Base-by-base conservation (phyloP, 2,113 vertebrate species). In the Zosterops lateralis region DNA sequence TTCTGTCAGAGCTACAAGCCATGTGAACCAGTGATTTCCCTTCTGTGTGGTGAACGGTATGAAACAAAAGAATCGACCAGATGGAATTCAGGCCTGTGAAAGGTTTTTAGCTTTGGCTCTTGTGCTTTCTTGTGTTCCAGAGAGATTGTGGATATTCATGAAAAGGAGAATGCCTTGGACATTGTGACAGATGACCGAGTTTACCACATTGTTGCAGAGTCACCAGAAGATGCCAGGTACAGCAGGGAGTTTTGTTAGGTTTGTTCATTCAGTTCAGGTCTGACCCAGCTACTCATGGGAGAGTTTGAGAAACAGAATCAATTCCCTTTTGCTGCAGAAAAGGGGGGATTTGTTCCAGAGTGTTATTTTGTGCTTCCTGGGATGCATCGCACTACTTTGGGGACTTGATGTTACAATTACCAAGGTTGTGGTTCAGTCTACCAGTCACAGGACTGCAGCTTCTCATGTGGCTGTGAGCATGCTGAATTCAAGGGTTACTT, bases 131-230 rank as follows among this genome's bases (percentile, higher is more conserved):
- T 96, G 25, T 95, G 19, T 97, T 97, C 44, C 97, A 99, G 99
- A 83, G 98, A 99, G 94, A 99, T 99, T 34, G 98, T 99, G 83
- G 98, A 99, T 90, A 99, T 99, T 80, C 98, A 99, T 10, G 99
- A 99, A 84, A 99, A 99, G 95, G 99, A 99, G 96, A 99, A 99
- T 12, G 99, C 99, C 58, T 95, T 99, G 95, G 98, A 99, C 96
- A 95, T 99, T 14, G 98, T 99, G 93, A 99, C 99, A 4, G 98
- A 98, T 26, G 99, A 99, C 74, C 97, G 99, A 94, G 98, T 98
- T 34, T 99, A 99, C 95, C 99, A 99, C 84, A 98, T 99, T 84
- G 98, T 99, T 25, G 99, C 99, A 1, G 99, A 99, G 96, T 99
- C 99, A 14, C 99, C 99, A 45, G 99, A 99, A 88, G 99, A 99